Conservation (phyloP, 1,140 invertebrate genomes). For the Sycophila sp. region DNA sequence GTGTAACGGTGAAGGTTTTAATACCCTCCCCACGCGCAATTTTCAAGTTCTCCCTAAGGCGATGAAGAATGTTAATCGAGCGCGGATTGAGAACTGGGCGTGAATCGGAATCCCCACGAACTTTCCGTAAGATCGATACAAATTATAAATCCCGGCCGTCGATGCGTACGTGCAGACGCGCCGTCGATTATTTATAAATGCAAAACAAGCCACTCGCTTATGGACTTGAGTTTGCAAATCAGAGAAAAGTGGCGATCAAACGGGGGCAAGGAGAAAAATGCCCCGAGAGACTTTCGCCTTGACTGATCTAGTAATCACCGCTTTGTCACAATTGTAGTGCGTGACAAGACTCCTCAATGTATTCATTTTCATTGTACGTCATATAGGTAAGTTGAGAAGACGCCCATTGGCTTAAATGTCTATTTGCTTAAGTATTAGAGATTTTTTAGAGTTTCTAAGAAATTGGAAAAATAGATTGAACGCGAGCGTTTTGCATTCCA, state of each 20-base stretch:
- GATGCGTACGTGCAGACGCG: constrained; percentile 1
- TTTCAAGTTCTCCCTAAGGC: constrained; percentile 29
- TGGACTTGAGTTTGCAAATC: constrained; percentile 28
- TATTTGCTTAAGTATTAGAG: too few relatives aligned
- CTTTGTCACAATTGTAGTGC: too few relatives aligned
- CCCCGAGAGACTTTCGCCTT: neutral
- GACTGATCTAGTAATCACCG: too few relatives aligned
- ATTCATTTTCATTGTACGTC: too few relatives aligned
- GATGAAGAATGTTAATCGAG: constrained; percentile 31
- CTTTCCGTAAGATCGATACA: constrained; percentile 32
- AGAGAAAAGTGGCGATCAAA: constrained; percentile 2
- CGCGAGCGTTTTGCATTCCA: neutral
- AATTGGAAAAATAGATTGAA: too few relatives aligned
- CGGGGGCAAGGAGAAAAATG: constrained; percentile 16
- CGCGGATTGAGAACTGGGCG: constrained; percentile 28
- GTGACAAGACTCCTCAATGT: too few relatives aligned
- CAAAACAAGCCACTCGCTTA: constrained; percentile 21
- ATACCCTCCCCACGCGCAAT: constrained; percentile 22
- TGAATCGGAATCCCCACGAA: constrained; percentile 9
- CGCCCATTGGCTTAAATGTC: too few relatives aligned
- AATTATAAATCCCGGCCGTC: constrained; percentile 21
- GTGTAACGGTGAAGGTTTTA: constrained; percentile 33
- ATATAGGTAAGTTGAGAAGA: too few relatives aligned
- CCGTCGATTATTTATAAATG: constrained; percentile 34
- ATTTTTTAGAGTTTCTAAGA: too few relatives aligned